A percentile compares a stretch with the other conserved stretches of the same genome.
Evolutionary conservation across 2,888 invertebrate genomes (phyloP).

Genomic region (Saturnia pavonia): DNA sequence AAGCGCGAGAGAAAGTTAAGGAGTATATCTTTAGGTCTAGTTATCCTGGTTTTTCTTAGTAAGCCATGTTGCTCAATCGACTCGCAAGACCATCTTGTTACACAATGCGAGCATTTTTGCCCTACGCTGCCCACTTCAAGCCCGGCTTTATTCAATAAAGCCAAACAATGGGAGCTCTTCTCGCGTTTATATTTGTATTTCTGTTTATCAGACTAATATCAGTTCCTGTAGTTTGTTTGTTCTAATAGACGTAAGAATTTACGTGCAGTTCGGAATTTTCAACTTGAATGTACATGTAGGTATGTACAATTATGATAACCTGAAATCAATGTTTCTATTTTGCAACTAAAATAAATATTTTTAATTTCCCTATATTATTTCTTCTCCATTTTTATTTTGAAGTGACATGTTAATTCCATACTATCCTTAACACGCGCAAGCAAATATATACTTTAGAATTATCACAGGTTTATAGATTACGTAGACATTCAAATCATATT

Average conservation of each 20-base stretch:
- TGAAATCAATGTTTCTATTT: background rate
- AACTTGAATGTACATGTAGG: background rate
- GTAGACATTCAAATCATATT: background rate
- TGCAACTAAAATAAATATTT: background rate
- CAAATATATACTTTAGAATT: background rate
- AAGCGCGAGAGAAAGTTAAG: slow-evolving; percentile 31
- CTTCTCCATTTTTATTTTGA: background rate
- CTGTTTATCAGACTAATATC: slow-evolving; percentile 57
- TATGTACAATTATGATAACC: background rate
- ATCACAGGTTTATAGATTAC: background rate
- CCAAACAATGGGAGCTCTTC: slow-evolving; percentile 61
- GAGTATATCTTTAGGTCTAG: slow-evolving; percentile 35
- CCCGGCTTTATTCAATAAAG: slow-evolving; percentile 34
- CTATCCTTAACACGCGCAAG: too few relatives aligned
- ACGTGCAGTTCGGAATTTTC: background rate
- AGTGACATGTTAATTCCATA: background rate
- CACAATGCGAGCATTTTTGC: slow-evolving; percentile 65
- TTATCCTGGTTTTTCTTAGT: slow-evolving; percentile 39
- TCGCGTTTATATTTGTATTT: slow-evolving; percentile 55
- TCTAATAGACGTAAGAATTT: slow-evolving; percentile 25
- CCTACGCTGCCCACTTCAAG: slow-evolving; percentile 41
- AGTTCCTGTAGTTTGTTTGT: slow-evolving; percentile 44
- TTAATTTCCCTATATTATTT: background rate
- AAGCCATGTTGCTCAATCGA: slow-evolving; percentile 21
- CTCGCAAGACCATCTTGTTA: slow-evolving; percentile 49